phyloP scores from a whole-genome alignment of 2,113 vertebrate genomes.

The Lophura nycthemera region DNA sequence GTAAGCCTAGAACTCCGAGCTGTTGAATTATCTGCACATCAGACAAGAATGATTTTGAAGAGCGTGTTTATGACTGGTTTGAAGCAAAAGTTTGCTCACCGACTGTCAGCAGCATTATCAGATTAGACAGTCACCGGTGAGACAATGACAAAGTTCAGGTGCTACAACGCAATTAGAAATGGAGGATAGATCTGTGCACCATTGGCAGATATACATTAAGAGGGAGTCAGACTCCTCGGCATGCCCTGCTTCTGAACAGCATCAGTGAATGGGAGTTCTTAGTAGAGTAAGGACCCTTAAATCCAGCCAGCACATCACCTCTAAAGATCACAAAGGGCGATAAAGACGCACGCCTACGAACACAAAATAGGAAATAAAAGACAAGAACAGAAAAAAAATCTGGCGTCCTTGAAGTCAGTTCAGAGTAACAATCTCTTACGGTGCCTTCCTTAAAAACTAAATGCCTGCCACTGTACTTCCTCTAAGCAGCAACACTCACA shows the following conservation, averaged over 20 bases:
- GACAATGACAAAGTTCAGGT: not conserved
- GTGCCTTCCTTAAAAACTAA: not conserved
- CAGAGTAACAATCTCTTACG: not conserved
- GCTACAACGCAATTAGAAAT: not conserved
- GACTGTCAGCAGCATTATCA: not conserved
- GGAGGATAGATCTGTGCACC: not conserved
- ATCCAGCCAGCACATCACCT: not conserved
- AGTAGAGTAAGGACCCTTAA: not conserved
- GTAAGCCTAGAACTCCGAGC: not conserved
- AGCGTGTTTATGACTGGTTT: not conserved
- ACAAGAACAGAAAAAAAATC: not conserved
- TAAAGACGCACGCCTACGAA: not conserved
- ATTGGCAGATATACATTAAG: rapidly evolving
- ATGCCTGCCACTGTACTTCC: not conserved
- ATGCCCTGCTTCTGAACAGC: not conserved
- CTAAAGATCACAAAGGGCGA: not conserved
- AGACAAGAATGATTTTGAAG: not conserved
- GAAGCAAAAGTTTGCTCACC: not conserved
- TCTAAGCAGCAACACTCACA: not conserved
- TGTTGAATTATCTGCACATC: not conserved
- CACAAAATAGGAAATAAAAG: not conserved
- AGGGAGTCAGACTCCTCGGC: not conserved
- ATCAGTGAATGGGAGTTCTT: not conserved
- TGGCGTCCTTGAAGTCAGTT: not conserved
- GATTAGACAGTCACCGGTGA: not conserved